Evolutionary conservation across 1,140 invertebrate species (phyloP).

Genomic region (Oedothorax gibbosus): DNA sequence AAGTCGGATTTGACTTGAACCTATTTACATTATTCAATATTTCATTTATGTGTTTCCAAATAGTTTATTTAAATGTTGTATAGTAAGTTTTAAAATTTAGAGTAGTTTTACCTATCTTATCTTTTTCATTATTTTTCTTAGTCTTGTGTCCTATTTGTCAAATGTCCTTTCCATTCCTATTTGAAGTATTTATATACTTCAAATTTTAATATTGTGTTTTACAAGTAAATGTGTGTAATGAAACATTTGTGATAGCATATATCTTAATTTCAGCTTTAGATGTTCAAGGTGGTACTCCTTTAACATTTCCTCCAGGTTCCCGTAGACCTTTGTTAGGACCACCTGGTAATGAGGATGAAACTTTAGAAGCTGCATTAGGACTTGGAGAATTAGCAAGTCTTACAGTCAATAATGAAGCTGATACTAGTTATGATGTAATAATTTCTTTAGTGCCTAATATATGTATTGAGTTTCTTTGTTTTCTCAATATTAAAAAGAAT

Average conservation of each 20-base stretch:
- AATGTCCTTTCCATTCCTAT: no score
- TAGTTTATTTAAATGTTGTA: no score
- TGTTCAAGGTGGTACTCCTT: constrained; percentile 62
- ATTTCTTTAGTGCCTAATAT: neutral
- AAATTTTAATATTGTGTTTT: no score
- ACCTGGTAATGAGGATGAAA: constrained; percentile 74
- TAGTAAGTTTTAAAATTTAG: no score
- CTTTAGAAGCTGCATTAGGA: constrained; percentile 83
- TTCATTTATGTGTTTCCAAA: no score
- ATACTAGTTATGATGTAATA: constrained; percentile 88
- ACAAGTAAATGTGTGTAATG: no score
- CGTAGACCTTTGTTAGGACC: constrained; percentile 47
- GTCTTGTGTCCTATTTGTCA: no score
- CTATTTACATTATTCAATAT: no score
- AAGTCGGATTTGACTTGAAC: no score
- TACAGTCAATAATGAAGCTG: constrained; percentile 94
- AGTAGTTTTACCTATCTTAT: no score
- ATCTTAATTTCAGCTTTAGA: constrained; percentile 56
- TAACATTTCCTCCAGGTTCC: constrained; percentile 54
- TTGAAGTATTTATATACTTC: no score
- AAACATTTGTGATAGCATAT: constrained; percentile 2
- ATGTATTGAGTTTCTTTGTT: constrained; percentile 6
- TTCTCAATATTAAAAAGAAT: neutral
- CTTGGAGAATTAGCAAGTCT: constrained; percentile 95
- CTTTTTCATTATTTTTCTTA: no score